These are phyloP conservation scores for Struthidea cinerea DNA, from an alignment of 2,113 vertebrate genomes.

Conservation along the genomic window DNA sequence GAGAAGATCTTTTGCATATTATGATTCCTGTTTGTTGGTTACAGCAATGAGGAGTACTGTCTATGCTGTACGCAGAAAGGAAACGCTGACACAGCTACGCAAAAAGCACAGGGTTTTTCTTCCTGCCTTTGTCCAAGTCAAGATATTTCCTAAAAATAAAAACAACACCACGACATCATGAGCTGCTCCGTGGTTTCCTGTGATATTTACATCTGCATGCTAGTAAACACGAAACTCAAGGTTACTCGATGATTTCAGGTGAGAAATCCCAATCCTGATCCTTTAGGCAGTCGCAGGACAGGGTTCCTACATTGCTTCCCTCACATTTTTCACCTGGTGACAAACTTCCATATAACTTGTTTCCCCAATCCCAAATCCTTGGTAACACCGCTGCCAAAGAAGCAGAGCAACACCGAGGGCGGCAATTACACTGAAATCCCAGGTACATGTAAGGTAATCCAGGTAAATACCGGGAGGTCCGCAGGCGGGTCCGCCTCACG, in stretches of 20 bases:
- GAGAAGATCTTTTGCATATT: not conserved
- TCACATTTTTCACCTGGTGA: not conserved
- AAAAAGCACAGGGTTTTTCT: not conserved
- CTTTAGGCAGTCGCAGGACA: not conserved
- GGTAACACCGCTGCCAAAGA: not conserved
- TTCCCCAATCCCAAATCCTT: rapidly evolving
- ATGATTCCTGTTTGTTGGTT: not conserved
- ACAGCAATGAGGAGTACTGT: not conserved
- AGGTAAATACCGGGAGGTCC: rapidly evolving
- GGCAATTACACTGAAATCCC: rapidly evolving
- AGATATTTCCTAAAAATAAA: not conserved
- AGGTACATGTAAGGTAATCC: rapidly evolving
- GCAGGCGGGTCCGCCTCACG: rapidly evolving
- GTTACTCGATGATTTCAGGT: not conserved
- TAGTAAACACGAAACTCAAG: not conserved
- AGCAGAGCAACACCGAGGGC: no score
- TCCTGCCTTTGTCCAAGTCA: not conserved
- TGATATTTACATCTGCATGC: not conserved
- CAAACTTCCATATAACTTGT: rapidly evolving
- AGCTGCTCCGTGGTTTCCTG: not conserved
- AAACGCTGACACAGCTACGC: not conserved
- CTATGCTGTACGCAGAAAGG: rapidly evolving
- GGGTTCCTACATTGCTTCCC: rapidly evolving
- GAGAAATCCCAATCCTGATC: not conserved
- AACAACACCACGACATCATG: not conserved